Base-by-base conservation (phyloP, 1,140 invertebrate genomes). In the Papilio polytes region DNA sequence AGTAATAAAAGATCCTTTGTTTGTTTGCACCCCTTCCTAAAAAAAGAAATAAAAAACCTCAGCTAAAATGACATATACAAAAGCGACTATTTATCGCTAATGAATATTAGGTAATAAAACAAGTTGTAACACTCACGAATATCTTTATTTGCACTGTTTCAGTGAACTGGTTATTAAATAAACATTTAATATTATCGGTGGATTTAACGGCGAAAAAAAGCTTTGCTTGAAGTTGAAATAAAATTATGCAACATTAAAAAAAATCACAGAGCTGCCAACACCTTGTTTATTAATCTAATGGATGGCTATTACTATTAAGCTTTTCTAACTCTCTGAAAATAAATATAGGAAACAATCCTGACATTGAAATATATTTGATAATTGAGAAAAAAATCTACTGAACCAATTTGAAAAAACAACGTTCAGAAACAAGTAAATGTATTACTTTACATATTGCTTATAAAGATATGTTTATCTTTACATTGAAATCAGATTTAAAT, bases 81-180 rank as follows among this genome's bases (percentile, higher is more conserved):
- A 41, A 41, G 36, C 51, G 51, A 18, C 6, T 53, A n/a, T 53
- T 53, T 53, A n/a, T 53, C 51, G 15, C 12, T 48, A 48, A 53
- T 20, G 7, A 26, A 10, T 63, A 22, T 2, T 63, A 63, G 20
- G 22, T 26, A 63, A 63, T 63, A 63, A 63, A 63, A 63, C 59
- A 63, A 63, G 20, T 26, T 63, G 3, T 63, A 63, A 70, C 63
- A 31, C 26, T 70, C 63, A 9, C 63, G 4, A 70, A 70, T 15
- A 70, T 36, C 1, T 70, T 70, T 70, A 70, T 70, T 70, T 70
- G 63, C 63, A 70, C 63, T 70, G 63, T 70, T 70, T 31, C 63
- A 70, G 63, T 26, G 20, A 26, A 70, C 26, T 31, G 12, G 22
- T 13, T 12, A 63, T 12, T 9, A 3, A 18, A 22, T 41, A 63